Base-by-base conservation (phyloP, 2,888 invertebrate genomes). In the Salticus scenicus region DNA sequence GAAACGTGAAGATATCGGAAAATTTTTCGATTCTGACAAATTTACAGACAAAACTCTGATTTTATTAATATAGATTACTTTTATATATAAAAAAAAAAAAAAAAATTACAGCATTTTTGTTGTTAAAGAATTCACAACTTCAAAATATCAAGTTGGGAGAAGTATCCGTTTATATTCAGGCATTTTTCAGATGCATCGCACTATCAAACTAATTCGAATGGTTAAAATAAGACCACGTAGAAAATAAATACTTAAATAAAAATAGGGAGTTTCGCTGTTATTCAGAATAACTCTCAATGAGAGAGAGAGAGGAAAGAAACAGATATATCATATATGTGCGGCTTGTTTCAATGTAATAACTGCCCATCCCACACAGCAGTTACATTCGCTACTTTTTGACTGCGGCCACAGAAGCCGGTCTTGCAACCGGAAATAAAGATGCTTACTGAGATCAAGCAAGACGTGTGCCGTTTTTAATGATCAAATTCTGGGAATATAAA, bases 401-500 rank as follows among this genome's bases (percentile, higher is more conserved):
- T 57, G 57, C 57, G 24, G 57, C 57, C 5, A 14, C 12, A 66
- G 66, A 28, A 30, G 66, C 31, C 31, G 70, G 20, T n/a, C 42
- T 17, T 42, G 67, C 30, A 74, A 64, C 70, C 74, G 75, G 81
- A 81, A 81, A 80, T 81, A 74, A 74, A 81, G 69, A 64, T 42
- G 79, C 63, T 79, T 64, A 24, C 57, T 1, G 70, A 41, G 42
- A 70, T 42, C 27, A 7, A 24, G 42, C 42, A 27, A 70, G 57
- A 31, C 27, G 17, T 67, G 67, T 20, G 63, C n/a, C 37, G 51
- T 57, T 67, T 81, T 80, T 75, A 81, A 81, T 81, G 81, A 81
- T 70, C 63, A 20, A 30, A 81, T 81, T 81, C 81, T 69, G 24
- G 31, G 81, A 81, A 81, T 70, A 27, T 42, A 64, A 74, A 81